Base-by-base conservation (phyloP, 2,113 vertebrate species). In the Ochotona princeps region DNA sequence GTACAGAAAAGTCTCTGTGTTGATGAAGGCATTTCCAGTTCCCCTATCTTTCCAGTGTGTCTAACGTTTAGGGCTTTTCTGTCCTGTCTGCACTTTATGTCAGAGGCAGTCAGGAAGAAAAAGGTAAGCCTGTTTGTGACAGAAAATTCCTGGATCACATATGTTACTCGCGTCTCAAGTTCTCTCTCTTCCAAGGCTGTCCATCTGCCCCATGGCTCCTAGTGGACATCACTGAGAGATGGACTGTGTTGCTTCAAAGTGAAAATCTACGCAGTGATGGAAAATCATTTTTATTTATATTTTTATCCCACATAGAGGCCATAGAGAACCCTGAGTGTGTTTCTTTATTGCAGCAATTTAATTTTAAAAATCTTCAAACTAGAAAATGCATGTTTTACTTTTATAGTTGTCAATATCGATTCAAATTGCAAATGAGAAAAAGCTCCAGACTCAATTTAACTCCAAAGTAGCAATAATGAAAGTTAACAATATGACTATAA, bases 351-450 rank as follows among this genome's bases (percentile, higher is more conserved):
- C 9, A 47, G 11, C 47, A 2, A 87, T 57, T 76, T 15, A 60
- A 44, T n/a, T 60, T 84, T 70, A 89, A 82, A 60, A 5, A 25
- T 23, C 38, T 57, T 38, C n/a, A 80, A 76, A 67, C 8, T 51
- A 49, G 57, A 74, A 75, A 73, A 81, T 9, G 9, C 4, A 57
- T 79, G 25, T 67, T 51, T 79, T 38, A 14, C 18, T 92, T 57
- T 49, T 72, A 28, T 38, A 87, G 66, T 38, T 69, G 51, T 84
- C 51, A 78, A 8, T 65, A 85, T 20, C 32, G 32, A 65, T 51
- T 85, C 11, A 69, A 83, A 95, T 54, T 35, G 8, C 14, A 79
- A 78, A 87, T 80, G 21, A 11, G 85, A 13, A 87, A 78, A 87
- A 91, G 73, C 35, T 20, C 12, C n/a, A 78, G 66, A 75, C 60